Evolutionary conservation across 2,888 invertebrate genomes (phyloP), one percentile per base, ranked within the genome.

Genomic region (Malthinus seriepunctatus): DNA sequence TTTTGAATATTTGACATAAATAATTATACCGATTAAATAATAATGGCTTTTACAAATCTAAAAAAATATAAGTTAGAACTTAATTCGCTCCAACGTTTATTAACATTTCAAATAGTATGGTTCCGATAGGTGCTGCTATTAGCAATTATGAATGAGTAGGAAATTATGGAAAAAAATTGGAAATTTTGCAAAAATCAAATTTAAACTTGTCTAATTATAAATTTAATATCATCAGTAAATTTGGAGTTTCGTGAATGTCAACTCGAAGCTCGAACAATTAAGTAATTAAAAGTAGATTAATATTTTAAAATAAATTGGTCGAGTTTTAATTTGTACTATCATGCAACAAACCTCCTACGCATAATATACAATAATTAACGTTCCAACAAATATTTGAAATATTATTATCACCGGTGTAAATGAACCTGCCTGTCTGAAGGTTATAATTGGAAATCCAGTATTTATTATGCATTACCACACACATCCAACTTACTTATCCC

Each of bases 321-420:
- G 49, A 35, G 32, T 15, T 49, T 23, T 38, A 49, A 49, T 50
- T 44, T 31, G 51, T 44, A 37, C 33, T 33, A 56, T 53, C 61
- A 56, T 53, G 57, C 54, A 46, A 54, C 23, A 23, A 12, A 33
- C 49, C 62, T 50, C 62, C 62, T 59, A 59, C 62, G 62, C 62
- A 56, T 53, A 55, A 58, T 59, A 60, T 57, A 64, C 67, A 71
- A 72, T 71, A 75, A 76, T 73, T 73, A 74, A 74, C 71, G 71
- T 64, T 68, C 71, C 69, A 71, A 75, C 75, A 75, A 75, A 76
- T 76, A 75, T 76, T 76, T 75, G 73, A 76, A 75, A 75, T 76
- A 76, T 75, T 74, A 74, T 74, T 74, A 76, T 76, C 74, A 75
- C 73, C 73, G 70, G 70, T 73, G 74, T 71, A 75, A 75, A 73